Percentiles rank a stretch among this genome's conserved stretches.
These are phyloP conservation scores for Drosophila fungiperda DNA, from an alignment of 2,888 invertebrate species.

Conservation along the genomic window DNA sequence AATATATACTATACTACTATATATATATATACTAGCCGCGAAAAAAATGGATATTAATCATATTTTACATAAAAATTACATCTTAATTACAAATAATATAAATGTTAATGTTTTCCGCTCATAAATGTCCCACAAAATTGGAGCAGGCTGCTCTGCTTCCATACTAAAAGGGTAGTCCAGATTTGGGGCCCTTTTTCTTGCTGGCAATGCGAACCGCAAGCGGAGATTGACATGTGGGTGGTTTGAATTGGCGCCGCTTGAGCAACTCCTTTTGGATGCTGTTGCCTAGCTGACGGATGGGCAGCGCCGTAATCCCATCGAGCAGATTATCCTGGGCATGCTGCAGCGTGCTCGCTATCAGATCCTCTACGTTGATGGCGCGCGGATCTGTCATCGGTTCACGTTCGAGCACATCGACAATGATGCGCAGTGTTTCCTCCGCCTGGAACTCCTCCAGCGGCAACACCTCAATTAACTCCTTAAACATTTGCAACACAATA, in stretches of 20 bases:
- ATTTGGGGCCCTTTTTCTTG: constrained; percentile 48
- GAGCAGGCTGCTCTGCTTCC: neutral
- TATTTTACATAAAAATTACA: neutral
- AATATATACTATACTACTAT: neutral
- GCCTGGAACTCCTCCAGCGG: constrained; percentile 81
- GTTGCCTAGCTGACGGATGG: constrained; percentile 70
- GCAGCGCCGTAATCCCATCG: constrained; percentile 79
- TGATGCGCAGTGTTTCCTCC: constrained; percentile 66
- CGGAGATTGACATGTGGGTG: constrained; percentile 56
- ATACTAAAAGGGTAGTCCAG: constrained; percentile 50
- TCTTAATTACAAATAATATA: neutral
- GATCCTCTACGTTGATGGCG: constrained; percentile 76
- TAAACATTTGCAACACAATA: constrained; percentile 75
- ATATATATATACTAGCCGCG: neutral
- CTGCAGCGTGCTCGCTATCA: constrained; percentile 66
- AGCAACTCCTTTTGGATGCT: constrained; percentile 69
- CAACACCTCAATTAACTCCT: constrained; percentile 79
- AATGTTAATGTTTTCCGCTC: neutral
- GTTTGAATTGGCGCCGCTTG: constrained; percentile 63
- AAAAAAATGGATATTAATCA: neutral
- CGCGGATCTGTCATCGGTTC: constrained; percentile 77
- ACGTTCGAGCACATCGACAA: constrained; percentile 73
- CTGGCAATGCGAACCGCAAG: constrained; percentile 61
- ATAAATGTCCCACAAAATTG: neutral
- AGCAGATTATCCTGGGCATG: constrained; percentile 81